Evolutionary conservation across 92 coral and sea anemone genomes (phyloP).

Genomic region (Phenganax stokvisi): DNA sequence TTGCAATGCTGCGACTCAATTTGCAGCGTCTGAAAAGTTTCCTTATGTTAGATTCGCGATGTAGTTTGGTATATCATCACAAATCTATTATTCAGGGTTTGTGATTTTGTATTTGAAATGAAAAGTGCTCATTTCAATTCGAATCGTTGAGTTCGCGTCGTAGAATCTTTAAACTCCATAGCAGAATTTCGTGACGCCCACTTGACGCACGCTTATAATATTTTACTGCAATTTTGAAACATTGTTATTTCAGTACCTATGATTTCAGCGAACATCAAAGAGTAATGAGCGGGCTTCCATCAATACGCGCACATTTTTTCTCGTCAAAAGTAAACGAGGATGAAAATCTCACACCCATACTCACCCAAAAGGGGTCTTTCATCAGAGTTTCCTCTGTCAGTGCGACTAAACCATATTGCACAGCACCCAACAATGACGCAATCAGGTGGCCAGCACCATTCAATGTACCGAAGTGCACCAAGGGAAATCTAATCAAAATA

Average conservation of each 20-base stretch:
- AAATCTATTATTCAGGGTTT: too few species aligned
- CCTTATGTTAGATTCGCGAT: too few species aligned
- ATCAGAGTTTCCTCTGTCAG: background rate
- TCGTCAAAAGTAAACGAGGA: background rate
- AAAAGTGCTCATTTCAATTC: too few species aligned
- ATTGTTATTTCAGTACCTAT: too few species aligned
- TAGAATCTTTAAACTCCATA: too few species aligned
- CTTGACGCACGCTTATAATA: background rate
- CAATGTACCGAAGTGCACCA: constrained; percentile 24
- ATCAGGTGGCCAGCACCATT: constrained; percentile 24
- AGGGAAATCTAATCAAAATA: constrained; percentile 26
- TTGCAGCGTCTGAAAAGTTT: too few species aligned
- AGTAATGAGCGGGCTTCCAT: background rate
- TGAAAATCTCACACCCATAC: background rate
- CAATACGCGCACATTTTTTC: background rate
- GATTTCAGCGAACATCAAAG: too few species aligned
- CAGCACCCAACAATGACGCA: constrained; percentile 1
- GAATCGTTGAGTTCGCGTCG: too few species aligned
- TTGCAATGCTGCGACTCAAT: too few species aligned
- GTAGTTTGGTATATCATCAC: too few species aligned
- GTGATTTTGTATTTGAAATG: too few species aligned
- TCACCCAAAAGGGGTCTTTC: constrained; percentile 41
- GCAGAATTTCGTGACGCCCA: too few species aligned
- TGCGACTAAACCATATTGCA: constrained; percentile 17
- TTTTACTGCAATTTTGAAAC: background rate